These are phyloP conservation scores for Betta splendens DNA, from an alignment of 2,797 vertebrate species.

Conservation along the genomic window DNA sequence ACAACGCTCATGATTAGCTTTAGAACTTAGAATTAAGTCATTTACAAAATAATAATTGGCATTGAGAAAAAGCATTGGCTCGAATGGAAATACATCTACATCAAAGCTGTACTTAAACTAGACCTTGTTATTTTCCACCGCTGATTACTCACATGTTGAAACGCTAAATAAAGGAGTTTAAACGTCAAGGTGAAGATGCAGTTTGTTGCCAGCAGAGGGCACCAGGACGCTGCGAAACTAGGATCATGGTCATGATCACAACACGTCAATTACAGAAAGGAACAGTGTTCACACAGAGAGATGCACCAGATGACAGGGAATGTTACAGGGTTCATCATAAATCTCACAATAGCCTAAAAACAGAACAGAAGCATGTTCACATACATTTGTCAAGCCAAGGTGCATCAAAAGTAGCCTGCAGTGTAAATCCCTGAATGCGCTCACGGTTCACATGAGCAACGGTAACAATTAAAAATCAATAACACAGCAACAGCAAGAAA, in stretches of 20 bases:
- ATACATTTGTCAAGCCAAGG: slow-evolving; percentile 35
- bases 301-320: slow-evolving; percentile 24
- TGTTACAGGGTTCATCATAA: slow-evolving; percentile 32
- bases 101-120: too few species aligned
- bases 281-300: slow-evolving; percentile 26
- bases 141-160: not conserved
- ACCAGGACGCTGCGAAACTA: slow-evolving; percentile 36
- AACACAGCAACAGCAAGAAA: slow-evolving; percentile 22
- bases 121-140: too few species aligned
- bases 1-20: slow-evolving; percentile 11
- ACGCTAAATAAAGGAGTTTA: not conserved
- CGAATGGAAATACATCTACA: too few species aligned
- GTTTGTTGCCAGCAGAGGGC: slow-evolving; percentile 56
- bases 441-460: slow-evolving; percentile 61
- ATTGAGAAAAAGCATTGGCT: not conserved
- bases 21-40: not conserved
- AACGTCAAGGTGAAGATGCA: not conserved
- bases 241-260: slow-evolving; percentile 18
- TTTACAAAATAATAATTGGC: slow-evolving; percentile 13
- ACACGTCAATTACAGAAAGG: slow-evolving; percentile 23
- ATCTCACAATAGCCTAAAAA: slow-evolving; percentile 47
- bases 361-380: slow-evolving; percentile 40
- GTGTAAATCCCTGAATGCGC: slow-evolving; percentile 76
- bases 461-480: slow-evolving; percentile 23
- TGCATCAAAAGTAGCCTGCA: slow-evolving; percentile 43